phyloP scores from a whole-genome alignment of 2,113 vertebrate species.

The Oryzias melastigma region DNA sequence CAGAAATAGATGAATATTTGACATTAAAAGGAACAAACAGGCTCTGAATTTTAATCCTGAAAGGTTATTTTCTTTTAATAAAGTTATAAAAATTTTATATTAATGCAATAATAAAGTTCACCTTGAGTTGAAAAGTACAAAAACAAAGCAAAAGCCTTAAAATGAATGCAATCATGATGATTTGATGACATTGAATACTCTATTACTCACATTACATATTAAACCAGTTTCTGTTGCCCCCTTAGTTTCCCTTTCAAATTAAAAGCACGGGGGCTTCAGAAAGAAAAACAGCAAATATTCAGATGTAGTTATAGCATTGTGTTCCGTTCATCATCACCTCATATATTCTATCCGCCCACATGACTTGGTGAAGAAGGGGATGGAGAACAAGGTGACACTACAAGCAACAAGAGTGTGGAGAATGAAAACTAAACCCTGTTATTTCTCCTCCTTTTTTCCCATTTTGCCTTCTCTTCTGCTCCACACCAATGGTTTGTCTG shows the following conservation, averaged over 20 bases:
- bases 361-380: slow-evolving; percentile 23
- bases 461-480: slow-evolving; percentile 39
- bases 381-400: slow-evolving; percentile 54
- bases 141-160: too few species aligned
- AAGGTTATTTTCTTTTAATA: too few species aligned
- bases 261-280: slow-evolving; percentile 19
- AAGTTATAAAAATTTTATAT: too few species aligned
- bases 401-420: slow-evolving; percentile 54
- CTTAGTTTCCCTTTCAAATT: slow-evolving; percentile 42
- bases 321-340: slow-evolving; percentile 12
- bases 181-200: not conserved
- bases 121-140: too few species aligned
- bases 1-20: too few species aligned
- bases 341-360: slow-evolving; percentile 30
- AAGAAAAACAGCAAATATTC: slow-evolving; percentile 24
- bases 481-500: slow-evolving; percentile 40
- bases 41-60: too few species aligned
- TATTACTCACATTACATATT: slow-evolving; percentile 57
- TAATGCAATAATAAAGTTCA: too few species aligned
- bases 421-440: slow-evolving; percentile 66
- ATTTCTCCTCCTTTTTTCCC: slow-evolving; percentile 14
- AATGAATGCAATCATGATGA: too few species aligned
- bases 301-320: slow-evolving; percentile 29
- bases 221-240: slow-evolving; percentile 35
- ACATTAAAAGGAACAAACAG: too few species aligned